Conservation (phyloP, 2,888 invertebrate species). For the Dioctria rufipes region DNA sequence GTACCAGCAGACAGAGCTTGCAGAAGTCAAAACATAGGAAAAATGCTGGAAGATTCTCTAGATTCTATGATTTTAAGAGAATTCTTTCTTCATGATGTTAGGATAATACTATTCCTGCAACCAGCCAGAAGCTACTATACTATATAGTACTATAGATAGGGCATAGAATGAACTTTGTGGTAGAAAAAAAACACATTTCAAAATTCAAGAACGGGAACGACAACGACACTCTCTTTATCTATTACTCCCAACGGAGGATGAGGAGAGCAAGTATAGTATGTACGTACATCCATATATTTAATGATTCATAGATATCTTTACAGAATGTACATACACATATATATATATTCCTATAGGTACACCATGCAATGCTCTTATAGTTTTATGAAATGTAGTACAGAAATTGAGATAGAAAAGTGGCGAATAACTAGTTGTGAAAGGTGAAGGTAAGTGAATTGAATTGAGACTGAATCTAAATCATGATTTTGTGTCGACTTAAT, state of each 20-base stretch:
- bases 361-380: conserved; percentile 11
- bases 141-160: neutral
- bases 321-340: neutral
- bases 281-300: no score
- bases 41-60: conserved; percentile 15
- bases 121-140: neutral
- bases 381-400: neutral
- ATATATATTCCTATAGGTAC: neutral
- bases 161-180: neutral
- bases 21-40: conserved; percentile 31
- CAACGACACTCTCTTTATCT: conserved; percentile 13
- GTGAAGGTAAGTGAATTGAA: no score
- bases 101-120: neutral
- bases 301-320: no score
- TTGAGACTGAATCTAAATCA: conserved; percentile 10
- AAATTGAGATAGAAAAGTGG: neutral
- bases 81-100: conserved; percentile 23
- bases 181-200: neutral
- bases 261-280: no score
- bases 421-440: neutral
- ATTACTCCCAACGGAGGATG: conserved; percentile 10
- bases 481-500: conserved; percentile 6
- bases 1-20: neutral
- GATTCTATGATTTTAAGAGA: conserved; percentile 43
- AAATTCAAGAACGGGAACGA: neutral